Base-by-base conservation (phyloP, 2,797 vertebrate species). In the Cheirogaleus major region DNA sequence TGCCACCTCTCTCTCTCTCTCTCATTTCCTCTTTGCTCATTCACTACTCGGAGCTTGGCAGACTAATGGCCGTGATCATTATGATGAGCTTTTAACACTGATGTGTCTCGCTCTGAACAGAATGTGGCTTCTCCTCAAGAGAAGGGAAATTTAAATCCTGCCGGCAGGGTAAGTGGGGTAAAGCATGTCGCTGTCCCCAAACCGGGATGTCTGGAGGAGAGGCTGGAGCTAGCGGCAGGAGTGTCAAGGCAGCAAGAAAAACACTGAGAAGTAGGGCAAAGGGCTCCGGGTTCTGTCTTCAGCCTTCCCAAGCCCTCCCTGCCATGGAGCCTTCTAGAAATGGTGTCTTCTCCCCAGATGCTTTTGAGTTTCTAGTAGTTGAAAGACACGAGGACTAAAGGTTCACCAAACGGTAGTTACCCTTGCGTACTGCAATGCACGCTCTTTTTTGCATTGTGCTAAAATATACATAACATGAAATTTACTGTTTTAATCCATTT, bases 241-340 rank as follows among this genome's bases (percentile, higher is more conserved):
- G 1, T 14, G 0, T 5, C 4, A 4, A 43, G n/a, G 80, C 0
- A 14, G 32, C 1, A 5, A 50, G 2, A 11, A 35, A 9, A 0
- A 13, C 45, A 4, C 45, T 2, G 23, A 67, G 38, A 78, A 41
- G 41, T 4, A 4, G 35, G 27, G 30, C 2, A 1, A 18, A 25
- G 12, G 11, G 11, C 4, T n/a, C 0, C 2, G 30, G 14, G 43
- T 10, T 20, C 72, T 9, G 35, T 7, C 30, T 11, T 9, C 35
- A 2, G 23, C 45, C 17, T 38, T 25, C 52, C 35, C 23, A 0
- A 17, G 38, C 15, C 38, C 18, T 7, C 0, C 0, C 7, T 0
- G 25, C 76, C 14, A 23, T 7, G 3, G 15, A 23, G 13, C 67
- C 30, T 35, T 38, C 50, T 6, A 25, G 43, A 17, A 45, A 55